Conservation (phyloP, 1,140 invertebrate genomes). For the Achatina immaculata region DNA sequence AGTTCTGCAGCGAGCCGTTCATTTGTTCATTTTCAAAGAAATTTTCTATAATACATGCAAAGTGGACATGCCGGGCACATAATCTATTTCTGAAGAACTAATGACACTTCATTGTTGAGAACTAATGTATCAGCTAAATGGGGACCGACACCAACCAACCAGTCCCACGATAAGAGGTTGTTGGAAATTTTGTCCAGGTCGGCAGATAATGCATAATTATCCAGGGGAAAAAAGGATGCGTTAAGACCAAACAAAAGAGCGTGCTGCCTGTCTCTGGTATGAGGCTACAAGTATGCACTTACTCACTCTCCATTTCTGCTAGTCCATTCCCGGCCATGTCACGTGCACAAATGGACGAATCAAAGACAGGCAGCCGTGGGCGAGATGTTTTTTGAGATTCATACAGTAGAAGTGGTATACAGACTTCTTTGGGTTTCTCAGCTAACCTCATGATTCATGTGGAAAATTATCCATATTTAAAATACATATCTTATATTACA, state of each 20-base stretch:
- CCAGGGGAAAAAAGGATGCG: slow-evolving; percentile 8
- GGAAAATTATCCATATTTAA: no score
- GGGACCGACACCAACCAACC: not conserved
- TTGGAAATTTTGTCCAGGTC: not conserved
- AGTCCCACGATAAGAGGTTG: not conserved
- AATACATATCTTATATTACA: no score
- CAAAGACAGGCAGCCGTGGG: no score
- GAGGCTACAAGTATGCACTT: not conserved
- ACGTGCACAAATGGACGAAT: not conserved
- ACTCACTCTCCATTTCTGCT: slow-evolving; percentile 6
- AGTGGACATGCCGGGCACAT: not conserved
- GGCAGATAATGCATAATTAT: not conserved
- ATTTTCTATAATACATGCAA: no score
- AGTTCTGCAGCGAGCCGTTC: no score
- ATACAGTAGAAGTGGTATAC: no score
- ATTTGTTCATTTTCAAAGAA: no score
- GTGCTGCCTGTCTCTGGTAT: not conserved
- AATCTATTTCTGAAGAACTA: not conserved
- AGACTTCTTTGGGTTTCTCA: no score
- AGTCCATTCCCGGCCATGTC: not conserved
- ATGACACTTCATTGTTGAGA: not conserved
- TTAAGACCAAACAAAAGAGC: not conserved
- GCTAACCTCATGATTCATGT: no score
- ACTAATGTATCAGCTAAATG: not conserved
- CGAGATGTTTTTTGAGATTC: no score